phyloP scores from a whole-genome alignment of 2,797 vertebrate genomes.

The Poecile montanus region DNA sequence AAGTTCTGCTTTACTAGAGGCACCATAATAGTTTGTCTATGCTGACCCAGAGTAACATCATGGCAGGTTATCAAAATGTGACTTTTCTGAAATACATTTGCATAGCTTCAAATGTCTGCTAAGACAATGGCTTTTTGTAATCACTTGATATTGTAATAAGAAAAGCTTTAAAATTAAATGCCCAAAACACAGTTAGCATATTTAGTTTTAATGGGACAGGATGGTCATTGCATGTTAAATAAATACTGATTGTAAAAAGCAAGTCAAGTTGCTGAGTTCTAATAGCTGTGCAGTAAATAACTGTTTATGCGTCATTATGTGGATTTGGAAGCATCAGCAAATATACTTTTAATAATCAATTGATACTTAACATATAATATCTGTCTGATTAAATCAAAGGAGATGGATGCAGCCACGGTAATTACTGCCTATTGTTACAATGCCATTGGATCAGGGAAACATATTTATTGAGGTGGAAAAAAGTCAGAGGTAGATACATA shows the following conservation, averaged over 20 bases:
- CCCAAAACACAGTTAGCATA: slow-evolving; percentile 45
- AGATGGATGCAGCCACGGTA: slow-evolving; percentile 53
- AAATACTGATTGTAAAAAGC: slow-evolving; percentile 65
- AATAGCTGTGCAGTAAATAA: slow-evolving; percentile 65
- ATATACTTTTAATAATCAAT: slow-evolving; percentile 73
- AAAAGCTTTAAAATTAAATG: slow-evolving; percentile 64
- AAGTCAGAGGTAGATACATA: slow-evolving; percentile 55
- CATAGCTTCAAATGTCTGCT: neutral
- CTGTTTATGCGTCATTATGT: slow-evolving; percentile 54
- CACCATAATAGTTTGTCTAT: neutral
- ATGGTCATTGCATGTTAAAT: slow-evolving; percentile 67
- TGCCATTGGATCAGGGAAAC: slow-evolving; percentile 29
- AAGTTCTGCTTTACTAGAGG: neutral
- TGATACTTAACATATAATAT: slow-evolving; percentile 63
- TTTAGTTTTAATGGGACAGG: slow-evolving; percentile 51
- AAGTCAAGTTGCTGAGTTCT: slow-evolving; percentile 47
- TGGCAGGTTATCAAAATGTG: neutral
- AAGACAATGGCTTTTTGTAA: slow-evolving; percentile 31
- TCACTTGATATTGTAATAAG: slow-evolving; percentile 4
- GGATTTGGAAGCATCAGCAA: slow-evolving; percentile 70
- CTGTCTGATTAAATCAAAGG: slow-evolving; percentile 68
- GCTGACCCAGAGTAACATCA: neutral
- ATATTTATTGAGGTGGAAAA: slow-evolving; percentile 49
- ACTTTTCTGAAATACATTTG: neutral
- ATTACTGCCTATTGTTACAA: slow-evolving; percentile 47